Percentiles rank a stretch among this genome's conserved stretches.
phyloP scores from a whole-genome alignment of 64 coral and sea anemone species.

The Astreopora myriophthalma region DNA sequence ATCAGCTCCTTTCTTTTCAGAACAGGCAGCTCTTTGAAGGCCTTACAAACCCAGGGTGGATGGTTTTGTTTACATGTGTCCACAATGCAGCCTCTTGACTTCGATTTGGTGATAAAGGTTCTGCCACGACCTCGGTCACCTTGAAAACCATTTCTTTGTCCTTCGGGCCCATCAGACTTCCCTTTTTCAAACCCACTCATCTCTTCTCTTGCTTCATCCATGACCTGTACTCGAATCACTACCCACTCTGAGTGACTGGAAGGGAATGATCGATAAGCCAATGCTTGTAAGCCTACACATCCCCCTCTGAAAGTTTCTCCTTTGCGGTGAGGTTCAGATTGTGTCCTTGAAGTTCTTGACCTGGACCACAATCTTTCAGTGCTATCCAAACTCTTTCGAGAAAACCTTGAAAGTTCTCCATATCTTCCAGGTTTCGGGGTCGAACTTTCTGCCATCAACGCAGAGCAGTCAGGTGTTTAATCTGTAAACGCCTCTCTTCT shows the following conservation, averaged over 20 bases:
- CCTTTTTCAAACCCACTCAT: not conserved
- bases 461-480: constrained; percentile 63
- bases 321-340: constrained; percentile 59
- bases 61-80: constrained; percentile 38
- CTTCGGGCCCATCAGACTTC: constrained; percentile 12
- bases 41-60: constrained; percentile 49
- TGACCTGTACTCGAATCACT: constrained; percentile 33
- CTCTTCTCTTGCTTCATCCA: constrained; percentile 65
- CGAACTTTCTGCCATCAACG: constrained; percentile 40
- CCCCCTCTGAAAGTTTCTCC: constrained; percentile 62
- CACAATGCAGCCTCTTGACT: constrained; percentile 32
- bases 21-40: constrained; percentile 55
- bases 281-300: constrained; percentile 52
- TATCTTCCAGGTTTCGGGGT: constrained; percentile 46
- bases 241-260: constrained; percentile 48
- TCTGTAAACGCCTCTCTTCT: constrained; percentile 44
- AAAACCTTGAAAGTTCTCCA: constrained; percentile 54
- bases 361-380: constrained; percentile 29
- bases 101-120: constrained; percentile 30
- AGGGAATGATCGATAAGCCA: constrained; percentile 24
- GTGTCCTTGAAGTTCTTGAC: constrained; percentile 38
- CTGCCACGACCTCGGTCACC: not conserved
- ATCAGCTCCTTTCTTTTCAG: constrained; percentile 52
- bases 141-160: constrained; percentile 2
- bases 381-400: constrained; percentile 56